Base-by-base conservation (phyloP, 2,113 vertebrate species). In the Prunella fulvescens region DNA sequence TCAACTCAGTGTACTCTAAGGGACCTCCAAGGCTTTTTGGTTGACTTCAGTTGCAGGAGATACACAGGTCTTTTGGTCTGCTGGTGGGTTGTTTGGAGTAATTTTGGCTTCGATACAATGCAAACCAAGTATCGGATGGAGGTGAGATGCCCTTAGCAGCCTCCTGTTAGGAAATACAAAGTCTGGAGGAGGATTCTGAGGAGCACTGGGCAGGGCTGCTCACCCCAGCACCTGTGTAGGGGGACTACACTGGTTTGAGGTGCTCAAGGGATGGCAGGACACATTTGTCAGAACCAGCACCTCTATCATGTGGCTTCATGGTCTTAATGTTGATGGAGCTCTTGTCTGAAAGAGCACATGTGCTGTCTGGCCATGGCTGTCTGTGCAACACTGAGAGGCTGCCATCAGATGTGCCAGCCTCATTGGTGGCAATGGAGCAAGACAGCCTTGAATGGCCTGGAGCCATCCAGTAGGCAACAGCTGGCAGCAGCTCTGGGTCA, bases 181-280 rank as follows among this genome's bases (percentile, higher is more conserved):
- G 16, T 64, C 53, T 53, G 33, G 51, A 86, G 33, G 11, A 78
- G 71, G 39, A 65, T 15, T 44, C 11, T 0, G 0, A 85, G 50
- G 33, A 76, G 29, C 18, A 25, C 2, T 37, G 24, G 29, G 16
- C 33, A 88, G 54, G 29, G 26, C 29, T 33, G 18, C 19, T 37
- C 7, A 2, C 29, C 33, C 47, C 51, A 88, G 42, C 1, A 8
- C 33, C 39, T 10, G 1, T 15, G 33, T 0, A 0, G 26, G 44
- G 16, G 11, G 12, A 47, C 24, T 54, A 50, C 33, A 37, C 17
- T 0, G 0, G 47, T 35, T 39, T 81, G 69, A 0, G 0, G 29
- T 14, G 72, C 60, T 35, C 10, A 6, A 28, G 18, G 35, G 35
- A 50, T 7, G 14, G 31, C 1, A 11, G 53, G 35, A 91, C 57